Evolutionary conservation across 2,888 invertebrate species (phyloP).

Genomic region (Cephus spinipes): DNA sequence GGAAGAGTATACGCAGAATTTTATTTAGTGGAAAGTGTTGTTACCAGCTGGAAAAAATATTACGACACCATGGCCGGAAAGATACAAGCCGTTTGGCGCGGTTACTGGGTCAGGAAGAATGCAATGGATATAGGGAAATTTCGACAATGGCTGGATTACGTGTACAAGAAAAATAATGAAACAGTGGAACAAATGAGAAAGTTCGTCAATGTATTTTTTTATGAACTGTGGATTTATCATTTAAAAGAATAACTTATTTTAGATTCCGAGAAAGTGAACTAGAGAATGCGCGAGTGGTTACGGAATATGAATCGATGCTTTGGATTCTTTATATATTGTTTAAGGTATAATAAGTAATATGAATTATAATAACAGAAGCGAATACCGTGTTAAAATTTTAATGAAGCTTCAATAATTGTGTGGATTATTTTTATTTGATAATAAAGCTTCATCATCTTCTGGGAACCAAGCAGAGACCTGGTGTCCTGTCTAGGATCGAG

Average conservation of each 20-base stretch:
- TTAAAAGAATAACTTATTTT: neutral
- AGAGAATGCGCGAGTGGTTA: slow-evolving; percentile 8
- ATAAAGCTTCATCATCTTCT: slow-evolving; percentile 51
- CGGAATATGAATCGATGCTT: slow-evolving; percentile 48
- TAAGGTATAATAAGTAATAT: slow-evolving; percentile 37
- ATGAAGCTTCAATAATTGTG: neutral
- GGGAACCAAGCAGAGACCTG: slow-evolving; percentile 43
- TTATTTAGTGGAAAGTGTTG: slow-evolving; percentile 31
- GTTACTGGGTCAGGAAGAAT: slow-evolving; percentile 40
- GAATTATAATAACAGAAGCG: neutral
- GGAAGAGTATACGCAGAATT: slow-evolving; percentile 30
- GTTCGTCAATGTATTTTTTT: slow-evolving; percentile 21
- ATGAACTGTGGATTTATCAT: neutral
- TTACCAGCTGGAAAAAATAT: slow-evolving; percentile 40
- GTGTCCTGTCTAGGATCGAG: slow-evolving; percentile 48
- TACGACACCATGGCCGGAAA: slow-evolving; percentile 44
- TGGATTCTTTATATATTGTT: slow-evolving; percentile 55
- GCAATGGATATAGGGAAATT: slow-evolving; percentile 31
- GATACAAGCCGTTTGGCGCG: slow-evolving; percentile 55
- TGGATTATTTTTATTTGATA: neutral
- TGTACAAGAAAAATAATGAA: slow-evolving; percentile 40
- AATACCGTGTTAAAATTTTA: neutral
- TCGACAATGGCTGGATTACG: slow-evolving; percentile 36
- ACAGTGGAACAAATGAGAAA: slow-evolving; percentile 39
- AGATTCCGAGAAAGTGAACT: slow-evolving; percentile 40